Base-by-base conservation (phyloP, 2,113 vertebrate species). In the Chinchilla lanigera region DNA sequence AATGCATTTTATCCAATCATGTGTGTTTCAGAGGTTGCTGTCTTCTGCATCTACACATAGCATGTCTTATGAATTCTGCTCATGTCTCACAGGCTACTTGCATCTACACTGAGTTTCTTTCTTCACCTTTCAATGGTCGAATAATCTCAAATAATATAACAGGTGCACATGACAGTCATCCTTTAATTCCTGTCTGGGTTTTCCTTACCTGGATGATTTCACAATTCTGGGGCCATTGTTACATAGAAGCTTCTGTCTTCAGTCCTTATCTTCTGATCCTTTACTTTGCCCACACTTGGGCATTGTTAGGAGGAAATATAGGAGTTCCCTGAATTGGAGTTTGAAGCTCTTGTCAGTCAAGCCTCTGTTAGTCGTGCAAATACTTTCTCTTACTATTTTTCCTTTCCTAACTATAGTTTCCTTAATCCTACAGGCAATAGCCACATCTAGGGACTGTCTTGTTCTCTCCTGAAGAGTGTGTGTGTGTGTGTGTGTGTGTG, bases 381-480 rank as follows among this genome's bases (percentile, higher is more conserved):
- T 65, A 47, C 26, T 90, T 54, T 41, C 41, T 78, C 3, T 60
- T 84, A 28, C 28, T 50, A 28, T 33, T 41, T 88, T 71, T 60
- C 6, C 41, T 77, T 93, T 81, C 44, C 7, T 94, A 93, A 93
- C 93, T 82, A 78, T 52, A 85, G 50, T 9, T 77, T 96, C 65
- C 56, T 94, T 96, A 88, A 93, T 19, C 19, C 38, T 83, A 47
- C 11, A 82, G 28, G 50, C 75, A 91, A 63, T 44, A 77, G 52
- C 11, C 44, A 60, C 33, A 65, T n/a, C 84, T 82, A 38, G 11
- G 22, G 47, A n/a, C 41, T 85, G 10, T 71, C 7, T 41, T 7
- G 20, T 11, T 87, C 58, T 81, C 8, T 5, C n/a, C 44, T 20
- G 17, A 41, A 6, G 47, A 0, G 47, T n/a, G 10, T 73, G 41